These are phyloP conservation scores for Ursus arctos DNA, from an alignment of 2,113 vertebrate genomes.

Conservation along the genomic window DNA sequence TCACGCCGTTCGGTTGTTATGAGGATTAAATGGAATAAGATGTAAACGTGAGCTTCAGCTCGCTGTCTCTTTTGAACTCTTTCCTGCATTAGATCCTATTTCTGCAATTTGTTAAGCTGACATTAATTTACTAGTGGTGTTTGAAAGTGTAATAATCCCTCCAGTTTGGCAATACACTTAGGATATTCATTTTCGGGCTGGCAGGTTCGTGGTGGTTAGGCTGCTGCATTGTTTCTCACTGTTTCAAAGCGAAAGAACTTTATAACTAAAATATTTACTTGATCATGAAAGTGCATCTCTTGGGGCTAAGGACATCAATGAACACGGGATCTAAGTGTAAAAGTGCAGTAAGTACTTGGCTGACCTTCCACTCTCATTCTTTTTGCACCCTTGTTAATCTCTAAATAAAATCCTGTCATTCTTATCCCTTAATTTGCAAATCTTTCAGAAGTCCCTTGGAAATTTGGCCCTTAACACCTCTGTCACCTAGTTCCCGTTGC, in stretches of 20 bases:
- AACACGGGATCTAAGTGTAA: constrained; percentile 18
- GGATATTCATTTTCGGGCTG: constrained; percentile 41
- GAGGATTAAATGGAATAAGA: neutral
- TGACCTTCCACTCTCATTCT: neutral
- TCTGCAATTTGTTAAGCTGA: neutral
- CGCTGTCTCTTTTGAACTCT: neutral
- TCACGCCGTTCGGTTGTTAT: neutral
- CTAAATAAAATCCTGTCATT: constrained; percentile 6
- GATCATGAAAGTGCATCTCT: constrained; percentile 46
- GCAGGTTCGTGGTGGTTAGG: neutral
- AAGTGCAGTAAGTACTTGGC: neutral
- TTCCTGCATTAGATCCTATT: neutral
- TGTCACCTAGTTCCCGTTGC: neutral
- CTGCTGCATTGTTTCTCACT: neutral
- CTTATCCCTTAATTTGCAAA: neutral
- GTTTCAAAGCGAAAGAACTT: constrained; percentile 57
- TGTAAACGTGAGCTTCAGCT: neutral
- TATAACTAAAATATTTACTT: constrained; percentile 69
- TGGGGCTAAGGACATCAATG: neutral
- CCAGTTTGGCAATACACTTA: neutral
- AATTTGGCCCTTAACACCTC: neutral
- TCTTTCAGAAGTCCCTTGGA: constrained; percentile 21
- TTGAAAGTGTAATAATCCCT: neutral
- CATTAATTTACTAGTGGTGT: neutral
- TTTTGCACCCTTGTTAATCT: neutral